Base-by-base conservation (phyloP, 1,140 invertebrate genomes). In the Acromyrmex charruanus region DNA sequence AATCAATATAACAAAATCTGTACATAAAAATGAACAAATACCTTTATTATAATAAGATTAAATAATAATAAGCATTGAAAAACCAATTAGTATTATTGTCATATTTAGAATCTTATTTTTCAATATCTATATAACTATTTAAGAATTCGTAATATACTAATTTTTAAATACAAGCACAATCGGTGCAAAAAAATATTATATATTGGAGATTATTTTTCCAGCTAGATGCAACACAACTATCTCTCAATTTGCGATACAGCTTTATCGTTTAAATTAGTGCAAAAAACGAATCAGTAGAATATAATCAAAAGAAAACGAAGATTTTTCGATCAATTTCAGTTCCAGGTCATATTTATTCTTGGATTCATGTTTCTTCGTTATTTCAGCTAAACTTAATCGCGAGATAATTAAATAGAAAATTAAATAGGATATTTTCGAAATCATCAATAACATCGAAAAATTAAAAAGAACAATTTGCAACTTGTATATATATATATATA, bases 311-410 rank as follows among this genome's bases (percentile, higher is more conserved):
- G 9, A 21, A 77, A 77, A 9, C 9, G 35, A 25, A 39, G 31
- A 75, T 21, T 59, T 28, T 53, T 35, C 1, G 28, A 79, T 2
- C 16, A 35, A 3, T 69, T 55, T 5, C 14, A 55, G 2, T 55
- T 80, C 2, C n/a, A 58, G 63, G 49, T 69, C 31, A 69, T 39
- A 25, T 69, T 80, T 80, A 80, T 80, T 80, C 68, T 80, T 55
- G 31, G 14, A 4, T n/a, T 53, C 59, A 5, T 44, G 0, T 79
- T 79, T 79, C n/a, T 65, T 68, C 39, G n/a, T 44, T n/a, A 68
- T 4, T 68, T 18, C 35, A 55, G 1, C 31, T 69, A 55, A 53
- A 4, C 18, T 21, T 25, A 53, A 80, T 68, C 14, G 2, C 16
- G 9, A 44, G 39, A 80, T 3, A 31, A 28, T 35, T 35, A 35